Evolutionary conservation across 2,797 vertebrate genomes (phyloP).

Genomic region (Myotis myotis): DNA sequence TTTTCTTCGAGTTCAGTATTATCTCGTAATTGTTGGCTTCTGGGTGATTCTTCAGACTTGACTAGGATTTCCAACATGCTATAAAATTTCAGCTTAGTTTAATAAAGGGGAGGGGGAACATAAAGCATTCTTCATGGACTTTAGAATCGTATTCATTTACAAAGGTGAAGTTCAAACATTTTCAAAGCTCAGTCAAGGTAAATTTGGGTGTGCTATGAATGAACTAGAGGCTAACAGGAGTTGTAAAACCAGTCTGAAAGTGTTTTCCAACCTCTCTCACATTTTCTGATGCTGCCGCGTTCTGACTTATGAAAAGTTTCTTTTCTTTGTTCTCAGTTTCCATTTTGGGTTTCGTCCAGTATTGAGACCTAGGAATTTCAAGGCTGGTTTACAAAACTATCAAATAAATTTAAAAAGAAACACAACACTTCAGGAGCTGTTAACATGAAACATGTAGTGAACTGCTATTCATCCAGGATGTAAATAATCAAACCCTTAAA

Average conservation of each 20-base stretch:
- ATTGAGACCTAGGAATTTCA: slow-evolving; percentile 50
- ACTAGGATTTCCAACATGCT: slow-evolving; percentile 18
- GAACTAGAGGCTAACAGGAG: slow-evolving; percentile 44
- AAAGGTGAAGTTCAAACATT: slow-evolving; percentile 55
- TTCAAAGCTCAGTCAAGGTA: slow-evolving; percentile 47
- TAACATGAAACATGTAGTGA: slow-evolving; percentile 26
- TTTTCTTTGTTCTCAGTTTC: slow-evolving; percentile 67
- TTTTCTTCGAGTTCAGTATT: slow-evolving; percentile 49
- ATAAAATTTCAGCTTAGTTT: slow-evolving; percentile 49
- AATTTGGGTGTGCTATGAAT: slow-evolving; percentile 46
- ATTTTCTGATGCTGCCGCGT: slow-evolving; percentile 16
- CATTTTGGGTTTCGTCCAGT: slow-evolving; percentile 44
- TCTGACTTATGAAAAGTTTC: slow-evolving; percentile 60
- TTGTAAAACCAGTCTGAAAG: slow-evolving; percentile 64
- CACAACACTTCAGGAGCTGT: background rate
- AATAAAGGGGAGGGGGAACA: background rate
- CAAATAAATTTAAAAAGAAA: background rate
- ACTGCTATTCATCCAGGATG: slow-evolving; percentile 38
- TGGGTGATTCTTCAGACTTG: slow-evolving; percentile 41
- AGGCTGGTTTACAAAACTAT: slow-evolving; percentile 44
- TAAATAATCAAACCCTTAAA: slow-evolving; percentile 14
- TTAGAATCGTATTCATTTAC: slow-evolving; percentile 41
- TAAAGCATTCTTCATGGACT: background rate
- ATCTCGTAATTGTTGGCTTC: slow-evolving; percentile 46
- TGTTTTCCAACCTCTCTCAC: slow-evolving; percentile 40